A percentile compares a stretch with the other conserved stretches of the same genome.
phyloP scores from a whole-genome alignment of 2,113 vertebrate species.

The Camarhynchus parvulus region DNA sequence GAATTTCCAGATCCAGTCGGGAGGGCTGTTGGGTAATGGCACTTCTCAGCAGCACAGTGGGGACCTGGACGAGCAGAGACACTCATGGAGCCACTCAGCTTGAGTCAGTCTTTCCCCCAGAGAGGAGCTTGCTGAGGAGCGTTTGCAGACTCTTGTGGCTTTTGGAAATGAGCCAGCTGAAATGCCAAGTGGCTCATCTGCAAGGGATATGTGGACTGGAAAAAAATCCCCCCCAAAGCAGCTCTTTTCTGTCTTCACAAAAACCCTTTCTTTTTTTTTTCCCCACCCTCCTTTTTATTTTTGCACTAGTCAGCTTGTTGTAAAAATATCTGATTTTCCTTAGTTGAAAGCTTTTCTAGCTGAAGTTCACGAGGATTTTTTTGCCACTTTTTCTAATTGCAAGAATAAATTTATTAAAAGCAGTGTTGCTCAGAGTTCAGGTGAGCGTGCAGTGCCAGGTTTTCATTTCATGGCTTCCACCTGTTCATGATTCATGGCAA shows the following conservation, averaged over 20 bases:
- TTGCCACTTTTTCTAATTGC: not conserved
- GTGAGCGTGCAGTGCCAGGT: not conserved
- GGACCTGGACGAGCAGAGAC: not conserved
- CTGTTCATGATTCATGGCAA: not conserved
- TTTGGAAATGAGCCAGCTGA: not conserved
- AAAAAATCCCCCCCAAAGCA: not conserved
- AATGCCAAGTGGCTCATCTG: not conserved
- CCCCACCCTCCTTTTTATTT: not conserved
- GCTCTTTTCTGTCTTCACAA: not conserved
- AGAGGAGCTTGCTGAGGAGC: not conserved
- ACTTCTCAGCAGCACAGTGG: not conserved
- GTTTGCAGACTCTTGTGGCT: not conserved
- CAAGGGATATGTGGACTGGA: not conserved
- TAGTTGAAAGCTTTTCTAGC: not conserved
- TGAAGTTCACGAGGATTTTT: not conserved
- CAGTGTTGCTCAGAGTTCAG: not conserved
- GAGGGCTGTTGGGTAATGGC: not conserved
- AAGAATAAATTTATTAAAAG: not conserved
- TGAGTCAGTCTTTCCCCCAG: not conserved
- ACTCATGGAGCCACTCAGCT: not conserved
- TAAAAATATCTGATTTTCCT: not conserved
- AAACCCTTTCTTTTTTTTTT: not conserved
- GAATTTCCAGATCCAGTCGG: slow-evolving; percentile 56
- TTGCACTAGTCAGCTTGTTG: not conserved
- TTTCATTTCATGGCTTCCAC: not conserved